Base-by-base conservation (phyloP, 2,888 invertebrate genomes). In the Drosophila gaucha region DNA sequence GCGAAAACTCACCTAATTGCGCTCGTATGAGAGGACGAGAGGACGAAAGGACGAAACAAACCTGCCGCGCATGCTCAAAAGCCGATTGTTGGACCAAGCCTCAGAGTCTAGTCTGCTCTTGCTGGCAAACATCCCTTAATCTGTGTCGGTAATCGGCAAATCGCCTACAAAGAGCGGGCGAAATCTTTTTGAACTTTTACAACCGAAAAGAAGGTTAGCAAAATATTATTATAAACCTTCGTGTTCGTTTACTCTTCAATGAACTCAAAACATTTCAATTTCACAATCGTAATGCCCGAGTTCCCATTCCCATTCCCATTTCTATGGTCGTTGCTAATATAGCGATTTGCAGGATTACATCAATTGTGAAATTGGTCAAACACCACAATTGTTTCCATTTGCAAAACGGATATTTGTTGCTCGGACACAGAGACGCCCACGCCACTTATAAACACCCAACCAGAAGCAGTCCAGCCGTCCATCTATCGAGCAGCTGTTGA, bases 141-240 rank as follows among this genome's bases (percentile, higher is more conserved):
- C 92, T 88, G 89, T 89, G 88, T 88, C 84, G 90, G 89, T 90
- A 86, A 89, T 87, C 87, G 88, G 71, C 89, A 91, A 83, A 90
- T 30, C 90, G 86, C 80, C 78, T 80, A 78, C 78, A 76, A 79
- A 59, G 66, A 67, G 74, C 86, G 88, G 86, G 54, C 86, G 88
- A 90, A 90, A 89, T 90, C 89, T 89, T 90, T 88, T 91, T 90
- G 90, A 90, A 90, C 89, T 91, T 80, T 83, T 82, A 74, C 77
- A 78, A 80, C 74, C 86, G 73, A 77, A 89, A 89, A 88, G 80
- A 78, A 89, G 89, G 88, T 89, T 88, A 88, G 78, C 86, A 80
- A 88, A 89, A 89, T 89, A 89, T 89, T 88, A 86, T 88, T 88
- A 80, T 74, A 86, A 85, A 78, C 86, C 89, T 87, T 75, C 82